phyloP scores from a whole-genome alignment of 2,888 invertebrate species.

The Platerodrilus igneus region DNA sequence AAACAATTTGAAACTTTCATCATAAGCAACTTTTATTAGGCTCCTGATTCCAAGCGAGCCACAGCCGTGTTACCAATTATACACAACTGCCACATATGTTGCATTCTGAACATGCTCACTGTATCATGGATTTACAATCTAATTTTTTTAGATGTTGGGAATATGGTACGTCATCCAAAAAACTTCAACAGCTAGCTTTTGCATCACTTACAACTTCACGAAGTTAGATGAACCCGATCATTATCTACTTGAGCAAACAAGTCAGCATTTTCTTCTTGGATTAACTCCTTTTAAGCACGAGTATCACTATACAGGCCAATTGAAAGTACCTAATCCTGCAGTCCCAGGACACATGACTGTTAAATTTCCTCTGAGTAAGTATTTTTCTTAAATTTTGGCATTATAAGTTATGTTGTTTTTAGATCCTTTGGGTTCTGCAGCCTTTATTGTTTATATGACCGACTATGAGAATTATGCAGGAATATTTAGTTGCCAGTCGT shows the following conservation, averaged over 20 bases:
- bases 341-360: conserved; percentile 70
- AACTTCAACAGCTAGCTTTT: conserved; percentile 74
- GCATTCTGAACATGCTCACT: neutral
- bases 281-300: conserved; percentile 73
- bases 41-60: no score
- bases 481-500: conserved; percentile 73
- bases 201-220: conserved; percentile 75
- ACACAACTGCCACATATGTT: neutral
- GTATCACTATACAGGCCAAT: conserved; percentile 70
- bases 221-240: conserved; percentile 63
- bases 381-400: neutral
- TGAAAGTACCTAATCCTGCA: conserved; percentile 60
- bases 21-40: no score
- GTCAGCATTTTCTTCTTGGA: conserved; percentile 64
- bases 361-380: conserved; percentile 75
- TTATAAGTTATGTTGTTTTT: conserved; percentile 22
- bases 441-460: conserved; percentile 68
- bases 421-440: conserved; percentile 72
- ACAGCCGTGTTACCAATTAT: no score
- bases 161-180: conserved; percentile 80
- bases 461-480: conserved; percentile 73
- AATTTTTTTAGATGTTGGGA: conserved; percentile 68
- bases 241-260: conserved; percentile 66
- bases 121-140: no score
- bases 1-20: no score